A percentile compares a stretch with the other conserved stretches of the same genome.
Conservation (phyloP, 2,113 vertebrate genomes). For the Holacanthus passer region DNA sequence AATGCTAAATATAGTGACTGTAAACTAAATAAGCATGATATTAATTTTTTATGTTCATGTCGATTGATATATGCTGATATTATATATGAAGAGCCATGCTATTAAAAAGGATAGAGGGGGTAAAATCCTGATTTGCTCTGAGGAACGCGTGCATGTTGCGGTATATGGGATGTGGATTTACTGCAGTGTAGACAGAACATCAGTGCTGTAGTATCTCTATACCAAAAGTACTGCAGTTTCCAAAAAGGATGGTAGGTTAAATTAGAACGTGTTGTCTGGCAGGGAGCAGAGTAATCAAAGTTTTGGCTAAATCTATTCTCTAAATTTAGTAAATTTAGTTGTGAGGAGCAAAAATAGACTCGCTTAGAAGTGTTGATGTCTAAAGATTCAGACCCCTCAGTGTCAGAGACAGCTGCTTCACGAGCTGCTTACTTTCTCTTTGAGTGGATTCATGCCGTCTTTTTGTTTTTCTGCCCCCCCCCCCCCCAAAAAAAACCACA, state of each 20-base stretch:
- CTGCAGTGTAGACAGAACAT: neutral
- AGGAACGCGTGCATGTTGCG: neutral
- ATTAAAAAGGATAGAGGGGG: neutral
- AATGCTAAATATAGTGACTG: neutral
- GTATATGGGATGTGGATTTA: neutral
- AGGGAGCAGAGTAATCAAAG: constrained; percentile 44
- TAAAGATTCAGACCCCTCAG: constrained; percentile 25
- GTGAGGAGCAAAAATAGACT: constrained; percentile 60
- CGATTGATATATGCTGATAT: neutral
- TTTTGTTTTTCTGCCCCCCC: constrained; percentile 6
- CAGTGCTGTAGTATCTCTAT: neutral
- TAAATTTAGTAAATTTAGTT: constrained; percentile 76
- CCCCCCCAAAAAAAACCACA: neutral
- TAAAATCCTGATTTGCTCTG: neutral
- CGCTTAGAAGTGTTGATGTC: constrained; percentile 46
- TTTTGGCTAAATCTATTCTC: constrained; percentile 38
- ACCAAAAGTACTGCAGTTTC: constrained; percentile 16
- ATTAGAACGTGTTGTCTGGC: neutral
- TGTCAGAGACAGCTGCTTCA: constrained; percentile 51
- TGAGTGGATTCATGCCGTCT: constrained; percentile 12
- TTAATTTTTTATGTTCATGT: too few relatives aligned
- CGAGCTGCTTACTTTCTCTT: constrained; percentile 25
- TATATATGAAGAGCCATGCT: too few relatives aligned
- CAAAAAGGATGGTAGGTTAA: neutral
- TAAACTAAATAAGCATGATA: neutral